phyloP scores from a whole-genome alignment of 2,888 invertebrate genomes.

The Aleiodes leptofemur region DNA sequence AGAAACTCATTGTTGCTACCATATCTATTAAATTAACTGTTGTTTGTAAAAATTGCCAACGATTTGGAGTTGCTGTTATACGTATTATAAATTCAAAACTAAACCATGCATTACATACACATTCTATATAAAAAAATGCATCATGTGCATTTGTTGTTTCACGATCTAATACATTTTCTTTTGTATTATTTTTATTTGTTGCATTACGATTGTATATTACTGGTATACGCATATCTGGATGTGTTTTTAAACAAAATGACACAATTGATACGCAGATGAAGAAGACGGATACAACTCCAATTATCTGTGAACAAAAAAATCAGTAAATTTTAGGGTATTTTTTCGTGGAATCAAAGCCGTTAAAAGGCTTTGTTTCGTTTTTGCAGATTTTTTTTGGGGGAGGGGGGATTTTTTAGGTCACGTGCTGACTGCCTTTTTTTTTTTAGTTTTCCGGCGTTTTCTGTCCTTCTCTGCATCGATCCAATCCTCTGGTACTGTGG shows the following conservation, averaged over 20 bases:
- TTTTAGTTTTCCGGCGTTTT: neutral
- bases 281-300: conserved; percentile 98
- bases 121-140: conserved; percentile 99
- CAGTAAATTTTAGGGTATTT: conserved; percentile 2
- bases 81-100: conserved; percentile 96
- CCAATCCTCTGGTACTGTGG: neutral
- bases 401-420: neutral
- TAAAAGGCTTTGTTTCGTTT: no score
- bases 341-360: neutral
- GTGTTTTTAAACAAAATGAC: conserved; percentile 99
- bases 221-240: conserved; percentile 98
- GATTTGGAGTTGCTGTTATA: conserved; percentile 95
- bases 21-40: conserved; percentile 99
- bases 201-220: conserved; percentile 89
- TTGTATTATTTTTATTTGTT: conserved; percentile 83
- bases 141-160: conserved; percentile 96
- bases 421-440: conserved; percentile 11
- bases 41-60: conserved; percentile 95
- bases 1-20: conserved; percentile 98
- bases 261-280: conserved; percentile 99
- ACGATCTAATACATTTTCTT: conserved; percentile 90
- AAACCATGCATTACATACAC: conserved; percentile 99
- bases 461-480: conserved; percentile 5
- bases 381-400: no score
- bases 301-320: conserved; percentile 82